A percentile compares a stretch with the other conserved stretches of the same genome.
These are phyloP conservation scores for Anorthoa munda DNA, from an alignment of 2,888 invertebrate genomes.

Conservation along the genomic window DNA sequence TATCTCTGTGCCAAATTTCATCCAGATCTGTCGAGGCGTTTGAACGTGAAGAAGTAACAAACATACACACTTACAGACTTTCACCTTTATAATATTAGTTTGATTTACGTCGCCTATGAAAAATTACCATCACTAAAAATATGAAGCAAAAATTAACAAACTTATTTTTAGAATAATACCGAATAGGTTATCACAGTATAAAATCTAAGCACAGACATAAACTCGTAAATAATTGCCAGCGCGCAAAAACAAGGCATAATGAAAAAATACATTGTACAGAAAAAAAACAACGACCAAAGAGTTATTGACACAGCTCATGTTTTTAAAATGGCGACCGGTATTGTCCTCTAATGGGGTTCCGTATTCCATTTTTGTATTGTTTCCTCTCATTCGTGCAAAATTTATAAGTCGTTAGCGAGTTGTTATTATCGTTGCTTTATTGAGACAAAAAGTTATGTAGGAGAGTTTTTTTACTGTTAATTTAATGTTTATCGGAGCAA, in stretches of 20 bases:
- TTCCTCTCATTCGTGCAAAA: slow-evolving; percentile 61
- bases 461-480: slow-evolving; percentile 59
- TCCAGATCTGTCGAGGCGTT: too few species aligned
- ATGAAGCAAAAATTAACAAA: slow-evolving; percentile 25
- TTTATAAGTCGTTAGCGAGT: slow-evolving; percentile 67
- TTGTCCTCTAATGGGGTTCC: slow-evolving; percentile 74
- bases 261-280: slow-evolving; percentile 61
- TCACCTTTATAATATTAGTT: too few species aligned
- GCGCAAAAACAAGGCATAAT: slow-evolving; percentile 57
- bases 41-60: too few species aligned
- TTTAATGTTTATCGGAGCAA: slow-evolving; percentile 59
- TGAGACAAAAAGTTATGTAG: slow-evolving; percentile 61
- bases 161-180: slow-evolving; percentile 37
- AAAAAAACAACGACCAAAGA: slow-evolving; percentile 72
- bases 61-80: too few species aligned
- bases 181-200: slow-evolving; percentile 56
- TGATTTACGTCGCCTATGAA: neutral
- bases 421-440: slow-evolving; percentile 64
- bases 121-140: slow-evolving; percentile 16
- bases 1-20: too few species aligned
- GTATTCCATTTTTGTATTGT: slow-evolving; percentile 67
- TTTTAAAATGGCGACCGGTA: slow-evolving; percentile 71
- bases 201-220: slow-evolving; percentile 54
- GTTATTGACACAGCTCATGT: slow-evolving; percentile 79
- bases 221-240: slow-evolving; percentile 64